phyloP scores from a whole-genome alignment of 2,888 invertebrate species.

The Parnassius glacialis region DNA sequence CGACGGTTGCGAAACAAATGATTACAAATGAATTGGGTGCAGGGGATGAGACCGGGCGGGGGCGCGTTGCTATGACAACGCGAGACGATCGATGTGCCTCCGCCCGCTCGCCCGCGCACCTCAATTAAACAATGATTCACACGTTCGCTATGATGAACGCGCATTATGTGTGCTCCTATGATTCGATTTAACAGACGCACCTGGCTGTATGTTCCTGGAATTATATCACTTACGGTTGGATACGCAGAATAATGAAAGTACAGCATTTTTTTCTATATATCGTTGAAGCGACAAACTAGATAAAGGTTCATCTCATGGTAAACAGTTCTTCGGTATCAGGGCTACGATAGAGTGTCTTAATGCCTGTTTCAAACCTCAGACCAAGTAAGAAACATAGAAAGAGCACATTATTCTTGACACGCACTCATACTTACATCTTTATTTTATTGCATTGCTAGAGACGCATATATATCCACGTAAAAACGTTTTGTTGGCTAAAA shows the following conservation, averaged over 20 bases:
- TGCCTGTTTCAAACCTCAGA: too few species aligned
- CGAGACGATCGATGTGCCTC: conserved; percentile 73
- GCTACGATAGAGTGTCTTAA: too few species aligned
- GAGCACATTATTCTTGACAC: too few species aligned
- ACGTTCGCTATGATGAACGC: conserved; percentile 61
- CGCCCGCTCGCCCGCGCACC: conserved; percentile 40
- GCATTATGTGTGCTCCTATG: conserved; percentile 42
- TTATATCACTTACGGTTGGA: conserved; percentile 3
- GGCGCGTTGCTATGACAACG: conserved; percentile 64
- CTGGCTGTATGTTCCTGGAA: conserved; percentile 14
- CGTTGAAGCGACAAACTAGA: too few species aligned
- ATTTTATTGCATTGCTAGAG: too few species aligned
- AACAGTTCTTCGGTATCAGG: too few species aligned
- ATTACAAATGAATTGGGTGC: conserved; percentile 75
- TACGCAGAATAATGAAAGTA: conserved; percentile 18
- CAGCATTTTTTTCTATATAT: not conserved
- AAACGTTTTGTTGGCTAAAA: too few species aligned
- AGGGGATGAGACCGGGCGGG: conserved; percentile 40
- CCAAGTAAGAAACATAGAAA: too few species aligned
- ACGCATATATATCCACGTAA: too few species aligned
- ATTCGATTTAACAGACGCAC: conserved; percentile 34
- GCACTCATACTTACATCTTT: too few species aligned
- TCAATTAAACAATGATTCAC: conserved; percentile 77
- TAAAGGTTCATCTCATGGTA: too few species aligned
- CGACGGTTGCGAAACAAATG: conserved; percentile 77